A percentile compares a stretch with the other conserved stretches of the same genome.
Evolutionary conservation across 1,140 invertebrate species (phyloP).

Genomic region (Pseudomyrmex sp.): DNA sequence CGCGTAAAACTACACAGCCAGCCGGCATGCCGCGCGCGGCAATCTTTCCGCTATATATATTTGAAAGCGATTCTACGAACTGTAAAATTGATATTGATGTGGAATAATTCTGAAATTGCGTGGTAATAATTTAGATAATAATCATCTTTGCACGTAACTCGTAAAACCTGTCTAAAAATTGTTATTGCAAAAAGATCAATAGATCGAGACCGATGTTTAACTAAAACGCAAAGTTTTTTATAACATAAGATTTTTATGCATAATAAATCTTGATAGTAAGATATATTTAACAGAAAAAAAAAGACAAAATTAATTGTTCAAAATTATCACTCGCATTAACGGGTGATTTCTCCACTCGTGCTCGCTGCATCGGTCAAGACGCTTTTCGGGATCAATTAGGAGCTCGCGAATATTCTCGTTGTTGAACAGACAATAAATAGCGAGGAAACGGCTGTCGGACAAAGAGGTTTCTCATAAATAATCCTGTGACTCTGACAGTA

Average conservation of each 20-base stretch:
- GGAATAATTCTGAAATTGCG: slow-evolving; percentile 2
- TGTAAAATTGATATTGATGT: not conserved
- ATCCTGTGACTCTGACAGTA: slow-evolving; percentile 70
- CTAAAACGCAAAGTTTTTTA: not conserved
- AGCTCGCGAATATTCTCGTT: slow-evolving; percentile 47
- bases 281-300: not conserved
- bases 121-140: not conserved
- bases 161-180: not conserved
- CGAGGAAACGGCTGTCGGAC: slow-evolving; percentile 65
- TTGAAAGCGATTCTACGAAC: slow-evolving; percentile 7
- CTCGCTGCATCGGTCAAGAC: slow-evolving; percentile 39
- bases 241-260: not conserved
- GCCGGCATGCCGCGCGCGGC: slow-evolving; percentile 17
- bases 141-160: not conserved
- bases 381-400: slow-evolving; percentile 54
- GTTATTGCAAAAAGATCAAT: not conserved
- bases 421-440: slow-evolving; percentile 66
- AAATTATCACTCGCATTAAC: too few species aligned
- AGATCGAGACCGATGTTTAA: not conserved
- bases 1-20: slow-evolving; percentile 19
- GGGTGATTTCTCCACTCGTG: not conserved
- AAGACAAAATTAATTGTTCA: not conserved
- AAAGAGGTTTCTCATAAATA: slow-evolving; percentile 71
- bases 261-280: not conserved
- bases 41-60: slow-evolving; percentile 22